Evolutionary conservation across 1,140 invertebrate genomes (phyloP), one percentile per base, ranked within the genome.

Genomic region (Pseudomyrmex pallidus): DNA sequence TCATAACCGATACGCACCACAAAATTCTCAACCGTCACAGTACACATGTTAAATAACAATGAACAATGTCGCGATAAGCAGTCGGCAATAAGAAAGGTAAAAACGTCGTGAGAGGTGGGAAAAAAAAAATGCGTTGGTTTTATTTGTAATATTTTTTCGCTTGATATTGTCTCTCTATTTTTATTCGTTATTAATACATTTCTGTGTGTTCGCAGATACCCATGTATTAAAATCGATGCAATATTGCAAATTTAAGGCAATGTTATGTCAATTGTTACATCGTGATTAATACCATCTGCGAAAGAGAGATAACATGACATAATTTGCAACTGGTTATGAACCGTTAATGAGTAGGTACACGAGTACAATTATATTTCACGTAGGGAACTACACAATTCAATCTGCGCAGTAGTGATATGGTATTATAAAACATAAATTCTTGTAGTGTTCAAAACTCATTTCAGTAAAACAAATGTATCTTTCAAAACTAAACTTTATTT

Each of bases 271-370:
- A 64, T n/a, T 57, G 15, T 76, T 25, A 2, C 8, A 66, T 64
- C 12, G 10, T 8, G 22, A 66, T 76, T 76, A 64, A 76, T 35
- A 35, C n/a, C 4, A 4, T 76, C 22, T 66, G 61, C 54, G 35
- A 3, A 44, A 44, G 15, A 17, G 22, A 44, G 35, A 35, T 35
- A 35, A 44, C n/a, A 35, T 9, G 22, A 35, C 15, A 5, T n/a
- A 22, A 22, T 67, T 66, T 35, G 74, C 48, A 54, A 54, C 62
- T 76, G 2, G 15, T 66, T 20, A 20, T 9, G 4, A 5, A 10
- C 17, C 8, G 12, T 76, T 66, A 76, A 76, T 76, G 57, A 1
- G 3, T 54, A 20, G 8, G 10, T n/a, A 35, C 5, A 35, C 5
- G 5, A 35, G 35, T 35, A 7, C 35, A 35, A 35, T 35, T 35